These are phyloP conservation scores for Silurus meridionalis DNA, from an alignment of 2,113 vertebrate genomes.

Conservation along the genomic window DNA sequence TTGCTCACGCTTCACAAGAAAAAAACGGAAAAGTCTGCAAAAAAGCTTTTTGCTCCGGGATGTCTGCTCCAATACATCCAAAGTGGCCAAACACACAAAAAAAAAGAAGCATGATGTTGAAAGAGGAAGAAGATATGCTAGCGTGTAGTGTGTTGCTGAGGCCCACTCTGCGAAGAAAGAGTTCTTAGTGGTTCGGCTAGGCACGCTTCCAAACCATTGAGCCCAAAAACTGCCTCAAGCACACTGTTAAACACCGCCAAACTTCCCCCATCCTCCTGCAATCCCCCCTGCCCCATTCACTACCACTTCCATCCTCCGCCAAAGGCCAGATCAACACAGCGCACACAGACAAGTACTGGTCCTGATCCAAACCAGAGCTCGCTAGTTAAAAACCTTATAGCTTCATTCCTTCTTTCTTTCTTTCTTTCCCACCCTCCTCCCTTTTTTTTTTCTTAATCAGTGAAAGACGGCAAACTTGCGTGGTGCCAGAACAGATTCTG, in stretches of 20 bases:
- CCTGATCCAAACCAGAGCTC: constrained; percentile 61
- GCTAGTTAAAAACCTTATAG: constrained; percentile 50
- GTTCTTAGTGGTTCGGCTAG: constrained; percentile 48
- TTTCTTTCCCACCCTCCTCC: constrained; percentile 7
- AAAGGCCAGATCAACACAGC: constrained; percentile 62
- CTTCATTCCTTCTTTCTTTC: constrained; percentile 2
- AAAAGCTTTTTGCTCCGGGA: not conserved
- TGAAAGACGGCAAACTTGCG: constrained; percentile 4
- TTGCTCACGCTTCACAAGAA: not conserved
- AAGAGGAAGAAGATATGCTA: constrained; percentile 25
- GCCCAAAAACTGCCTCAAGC: constrained; percentile 49
- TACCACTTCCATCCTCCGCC: constrained; percentile 49
- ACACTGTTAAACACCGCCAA: constrained; percentile 57
- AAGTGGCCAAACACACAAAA: constrained; percentile 14
- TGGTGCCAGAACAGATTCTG: constrained; percentile 40
- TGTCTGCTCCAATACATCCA: constrained; percentile 21
- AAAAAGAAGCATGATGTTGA: constrained; percentile 34
- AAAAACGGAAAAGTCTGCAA: constrained; percentile 29
- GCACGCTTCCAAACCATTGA: constrained; percentile 55
- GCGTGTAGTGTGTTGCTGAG: constrained; percentile 35
- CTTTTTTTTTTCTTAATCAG: constrained; percentile 23
- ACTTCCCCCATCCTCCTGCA: constrained; percentile 52
- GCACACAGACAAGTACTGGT: constrained; percentile 63
- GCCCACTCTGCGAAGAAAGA: constrained; percentile 47
- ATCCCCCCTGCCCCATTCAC: constrained; percentile 17